A percentile compares a stretch with the other conserved stretches of the same genome.
phyloP scores from a whole-genome alignment of 1,140 invertebrate species.

The Zaprionus gabonicus region DNA sequence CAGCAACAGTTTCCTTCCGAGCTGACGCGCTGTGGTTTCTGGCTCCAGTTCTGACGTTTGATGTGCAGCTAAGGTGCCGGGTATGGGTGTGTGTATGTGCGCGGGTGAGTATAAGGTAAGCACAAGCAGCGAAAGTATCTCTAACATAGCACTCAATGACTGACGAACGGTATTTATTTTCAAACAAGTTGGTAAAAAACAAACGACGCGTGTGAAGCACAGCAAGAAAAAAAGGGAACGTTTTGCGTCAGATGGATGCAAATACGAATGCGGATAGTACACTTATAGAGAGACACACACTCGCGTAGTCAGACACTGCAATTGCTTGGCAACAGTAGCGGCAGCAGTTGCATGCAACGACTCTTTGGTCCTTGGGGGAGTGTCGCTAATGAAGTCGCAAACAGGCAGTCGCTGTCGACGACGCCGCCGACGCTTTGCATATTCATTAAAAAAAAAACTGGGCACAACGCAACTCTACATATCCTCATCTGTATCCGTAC shows the following conservation, averaged over 20 bases:
- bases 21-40: conserved; percentile 52
- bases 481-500: conserved; percentile 12
- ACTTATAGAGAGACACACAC: background rate
- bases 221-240: conserved; percentile 34
- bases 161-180: conserved; percentile 73
- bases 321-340: conserved; percentile 75
- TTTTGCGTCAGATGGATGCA: conserved; percentile 23
- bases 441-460: conserved; percentile 58
- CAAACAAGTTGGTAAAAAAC: conserved; percentile 58
- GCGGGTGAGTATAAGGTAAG: background rate
- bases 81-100: background rate
- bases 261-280: no score
- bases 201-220: conserved; percentile 15
- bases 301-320: conserved; percentile 42
- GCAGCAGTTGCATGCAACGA: conserved; percentile 33
- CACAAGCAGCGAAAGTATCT: conserved; percentile 11
- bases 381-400: conserved; percentile 82
- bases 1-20: conserved; percentile 78
- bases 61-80: conserved; percentile 52
- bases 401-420: conserved; percentile 57
- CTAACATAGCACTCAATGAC: conserved; percentile 44
- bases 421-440: conserved; percentile 45
- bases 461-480: conserved; percentile 34
- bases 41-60: conserved; percentile 54
- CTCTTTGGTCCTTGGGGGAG: conserved; percentile 30